Evolutionary conservation across 2,888 invertebrate genomes (phyloP).

Genomic region (Erebia aethiops): DNA sequence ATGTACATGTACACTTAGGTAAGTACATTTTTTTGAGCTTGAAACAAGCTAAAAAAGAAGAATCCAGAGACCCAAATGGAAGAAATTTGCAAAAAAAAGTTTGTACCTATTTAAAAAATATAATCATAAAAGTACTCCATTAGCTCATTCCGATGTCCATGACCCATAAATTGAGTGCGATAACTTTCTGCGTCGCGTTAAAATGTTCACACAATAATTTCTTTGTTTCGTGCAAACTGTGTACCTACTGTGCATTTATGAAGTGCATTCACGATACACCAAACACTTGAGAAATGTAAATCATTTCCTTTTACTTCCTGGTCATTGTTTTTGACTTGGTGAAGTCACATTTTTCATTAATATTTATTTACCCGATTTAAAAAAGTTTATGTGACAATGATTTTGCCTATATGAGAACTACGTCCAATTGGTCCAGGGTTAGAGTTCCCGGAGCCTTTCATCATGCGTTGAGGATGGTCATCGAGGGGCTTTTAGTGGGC

Average conservation of each 20-base stretch:
- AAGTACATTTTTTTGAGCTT: no score
- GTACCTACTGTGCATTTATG: constrained; percentile 14
- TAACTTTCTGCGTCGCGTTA: constrained; percentile 39
- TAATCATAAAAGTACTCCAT: constrained; percentile 38
- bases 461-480: no score
- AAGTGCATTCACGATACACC: constrained; percentile 15
- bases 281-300: constrained; percentile 24
- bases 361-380: not conserved
- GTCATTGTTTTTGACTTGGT: constrained; percentile 24
- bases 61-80: no score
- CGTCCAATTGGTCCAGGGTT: no score
- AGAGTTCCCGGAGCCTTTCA: no score
- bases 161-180: constrained; percentile 43
- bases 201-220: constrained; percentile 34
- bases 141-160: constrained; percentile 42
- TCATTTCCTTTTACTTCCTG: constrained; percentile 26
- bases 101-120: constrained; percentile 2
- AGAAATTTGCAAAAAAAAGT: not conserved
- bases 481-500: no score
- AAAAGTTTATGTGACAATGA: not conserved
- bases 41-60: not conserved
- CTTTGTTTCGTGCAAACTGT: constrained; percentile 29
- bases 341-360: constrained; percentile 11
- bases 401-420: no score
- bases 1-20: no score